Percentiles rank a stretch among this genome's conserved stretches.
Conservation (phyloP, 2,113 vertebrate species). For the Cairina moschata region DNA sequence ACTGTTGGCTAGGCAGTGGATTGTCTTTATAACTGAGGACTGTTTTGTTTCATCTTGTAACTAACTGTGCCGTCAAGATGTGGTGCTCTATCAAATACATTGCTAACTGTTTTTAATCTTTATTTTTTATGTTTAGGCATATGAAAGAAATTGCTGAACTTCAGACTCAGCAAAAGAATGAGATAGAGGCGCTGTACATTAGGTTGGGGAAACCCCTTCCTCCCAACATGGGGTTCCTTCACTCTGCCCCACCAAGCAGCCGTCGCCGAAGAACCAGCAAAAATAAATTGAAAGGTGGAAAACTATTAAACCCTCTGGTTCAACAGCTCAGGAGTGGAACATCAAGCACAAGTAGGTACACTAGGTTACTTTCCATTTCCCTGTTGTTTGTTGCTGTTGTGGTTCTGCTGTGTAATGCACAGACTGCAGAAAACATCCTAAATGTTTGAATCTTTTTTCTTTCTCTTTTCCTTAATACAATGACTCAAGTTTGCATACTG, state of each 20-base stretch:
- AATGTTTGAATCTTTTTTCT: too few species aligned
- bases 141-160: conserved; percentile 96
- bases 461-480: not conserved
- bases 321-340: conserved; percentile 93
- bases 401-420: not conserved
- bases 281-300: conserved; percentile 92
- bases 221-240: conserved; percentile 85
- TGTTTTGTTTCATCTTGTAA: not conserved
- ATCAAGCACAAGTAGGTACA: conserved; percentile 84
- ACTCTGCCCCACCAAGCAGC: conserved; percentile 84
- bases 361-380: accelerated
- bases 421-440: not conserved
- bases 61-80: not conserved
- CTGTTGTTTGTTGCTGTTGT: not conserved
- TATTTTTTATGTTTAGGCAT: conserved; percentile 79
- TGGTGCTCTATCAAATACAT: not conserved
- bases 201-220: conserved; percentile 91
- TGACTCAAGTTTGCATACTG: not conserved
- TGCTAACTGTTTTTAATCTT: not conserved
- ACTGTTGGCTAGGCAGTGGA: not conserved
- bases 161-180: conserved; percentile 92
- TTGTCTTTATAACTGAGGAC: not conserved
- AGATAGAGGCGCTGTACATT: conserved; percentile 91
- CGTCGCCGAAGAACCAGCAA: conserved; percentile 89
- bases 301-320: conserved; percentile 93